Evolutionary conservation across 2,888 invertebrate genomes (phyloP), one percentile per base, ranked within the genome.

Genomic region (Pheosia tremula): DNA sequence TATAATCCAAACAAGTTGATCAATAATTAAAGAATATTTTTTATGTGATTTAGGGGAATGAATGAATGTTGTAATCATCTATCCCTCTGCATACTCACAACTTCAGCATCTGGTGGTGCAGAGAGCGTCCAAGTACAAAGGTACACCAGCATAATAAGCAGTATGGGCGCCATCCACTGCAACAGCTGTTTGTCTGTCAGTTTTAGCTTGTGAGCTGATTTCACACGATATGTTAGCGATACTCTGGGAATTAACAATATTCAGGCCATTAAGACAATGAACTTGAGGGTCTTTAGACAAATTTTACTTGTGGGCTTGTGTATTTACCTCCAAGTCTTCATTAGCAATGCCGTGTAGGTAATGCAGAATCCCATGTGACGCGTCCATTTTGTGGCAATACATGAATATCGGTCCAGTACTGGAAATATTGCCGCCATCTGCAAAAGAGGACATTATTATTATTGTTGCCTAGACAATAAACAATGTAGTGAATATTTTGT

Each of bases 351-450:
- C 9, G 98, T 98, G 84, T 98, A 98, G 2, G 98, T 98, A 64
- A 98, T 95, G 81, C 97, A 97, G 85, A 98, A 98, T 45, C 98
- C 98, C 89, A 98, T 95, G 89, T 98, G 98, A 5, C 98, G 95
- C 0, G 97, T 97, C 98, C 98, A 98, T 87, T 98, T 98, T 8
- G 98, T 97, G 8, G 97, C 97, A 72, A 98, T 96, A 86, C 98
- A 98, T 47, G 97, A 96, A 76, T 96, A 96, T 80, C 95, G 95
- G 81, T 97, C 97, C 79, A 98, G 91, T 56, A 97, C 97, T 8
- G 98, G 97, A 86, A 98, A 98, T 82, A 98, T 97, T 39, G 98
- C 97, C 54, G 97, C 97, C 97, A 98, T 98, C 98, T 98, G 89
- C 9, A 91, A 88, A 71, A 5, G 9, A n/a, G 24, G 24, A 24